Evolutionary conservation across 2,888 invertebrate species (phyloP).

Genomic region (Ariolimax columbianus): DNA sequence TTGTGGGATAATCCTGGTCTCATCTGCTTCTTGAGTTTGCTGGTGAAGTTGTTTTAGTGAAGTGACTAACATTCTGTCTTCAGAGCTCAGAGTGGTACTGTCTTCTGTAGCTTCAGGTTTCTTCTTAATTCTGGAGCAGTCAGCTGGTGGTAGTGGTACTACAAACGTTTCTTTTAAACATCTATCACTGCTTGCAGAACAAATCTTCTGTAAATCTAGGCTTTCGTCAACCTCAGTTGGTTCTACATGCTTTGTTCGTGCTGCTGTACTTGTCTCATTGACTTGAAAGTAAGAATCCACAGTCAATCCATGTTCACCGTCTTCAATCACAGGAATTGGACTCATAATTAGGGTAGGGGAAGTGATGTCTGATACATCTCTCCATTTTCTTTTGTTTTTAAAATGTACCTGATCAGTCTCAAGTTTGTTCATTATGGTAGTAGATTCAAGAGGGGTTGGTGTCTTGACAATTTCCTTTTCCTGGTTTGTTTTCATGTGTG

Average conservation of each 20-base stretch:
- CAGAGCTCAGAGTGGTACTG: background rate
- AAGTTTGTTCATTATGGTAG: conserved; percentile 45
- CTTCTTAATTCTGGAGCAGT: background rate
- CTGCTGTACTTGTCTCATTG: conserved; percentile 26
- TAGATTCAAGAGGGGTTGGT: conserved; percentile 56
- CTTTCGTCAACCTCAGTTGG: background rate
- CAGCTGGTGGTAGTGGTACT: conserved; percentile 4
- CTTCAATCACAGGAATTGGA: conserved; percentile 54
- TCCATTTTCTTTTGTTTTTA: conserved; percentile 36
- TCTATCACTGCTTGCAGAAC: background rate
- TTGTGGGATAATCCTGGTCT: conserved; percentile 3
- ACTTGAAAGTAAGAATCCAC: conserved; percentile 54
- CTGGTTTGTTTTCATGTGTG: background rate
- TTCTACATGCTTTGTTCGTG: background rate
- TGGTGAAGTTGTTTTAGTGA: background rate
- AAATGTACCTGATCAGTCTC: conserved; percentile 19
- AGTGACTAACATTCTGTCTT: background rate
- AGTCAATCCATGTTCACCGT: conserved; percentile 47
- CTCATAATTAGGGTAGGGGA: conserved; percentile 54
- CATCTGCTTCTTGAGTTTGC: conserved; percentile 7
- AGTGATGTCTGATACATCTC: conserved; percentile 40
- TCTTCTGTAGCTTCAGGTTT: conserved; percentile 6
- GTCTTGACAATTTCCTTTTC: conserved; percentile 23
- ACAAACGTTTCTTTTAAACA: conserved; percentile 38
- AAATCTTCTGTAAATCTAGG: too few species aligned